Evolutionary conservation across 2,888 invertebrate genomes (phyloP), one percentile per base, ranked within the genome.

Genomic region (Heterodera filipjevi): DNA sequence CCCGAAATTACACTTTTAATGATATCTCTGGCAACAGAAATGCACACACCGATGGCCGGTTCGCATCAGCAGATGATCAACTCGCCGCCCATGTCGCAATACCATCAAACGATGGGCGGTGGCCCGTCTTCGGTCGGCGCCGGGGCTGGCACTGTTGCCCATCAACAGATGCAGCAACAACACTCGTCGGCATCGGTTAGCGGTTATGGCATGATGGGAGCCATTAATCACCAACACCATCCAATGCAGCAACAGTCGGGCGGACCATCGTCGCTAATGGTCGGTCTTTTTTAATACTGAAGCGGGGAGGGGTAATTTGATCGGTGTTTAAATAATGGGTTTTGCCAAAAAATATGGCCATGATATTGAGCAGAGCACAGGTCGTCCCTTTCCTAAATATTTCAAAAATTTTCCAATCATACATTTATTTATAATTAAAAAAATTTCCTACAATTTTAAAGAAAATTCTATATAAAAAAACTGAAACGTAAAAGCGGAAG

Each of bases 21-120:
- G n/a, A n/a, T n/a, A n/a, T n/a, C n/a, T n/a, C n/a, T n/a, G n/a
- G n/a, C 39, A 39, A 68, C 35, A 66, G 76, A 66, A 35, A 53
- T 76, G 46, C 71, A 77, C 46, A 70, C 77, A n/a, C 46, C 44
- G 39, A 22, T 77, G 70, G 66, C 68, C 83, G 80, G 74, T 77
- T 19, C 83, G 71, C 85, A 84, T 74, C 86, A 84, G 76, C 86
- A 82, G 71, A 77, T 78, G 78, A 77, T 78, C 53, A 71, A 81
- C 71, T 81, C 80, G 12, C 80, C 80, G n/a, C 79, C 73, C n/a
- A 79, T 73, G 64, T 83, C 80, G 46, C 87, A 82, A 32, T 68
- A 68, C 68, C 66, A 66, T 0, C 68, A 68, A 35, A 33, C 35
- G 22, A 39, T 33, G 78, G 33, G 32, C 27, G 39, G 39, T 19